Conservation (phyloP, 2,888 invertebrate genomes). For the Pheosia gnoma region DNA sequence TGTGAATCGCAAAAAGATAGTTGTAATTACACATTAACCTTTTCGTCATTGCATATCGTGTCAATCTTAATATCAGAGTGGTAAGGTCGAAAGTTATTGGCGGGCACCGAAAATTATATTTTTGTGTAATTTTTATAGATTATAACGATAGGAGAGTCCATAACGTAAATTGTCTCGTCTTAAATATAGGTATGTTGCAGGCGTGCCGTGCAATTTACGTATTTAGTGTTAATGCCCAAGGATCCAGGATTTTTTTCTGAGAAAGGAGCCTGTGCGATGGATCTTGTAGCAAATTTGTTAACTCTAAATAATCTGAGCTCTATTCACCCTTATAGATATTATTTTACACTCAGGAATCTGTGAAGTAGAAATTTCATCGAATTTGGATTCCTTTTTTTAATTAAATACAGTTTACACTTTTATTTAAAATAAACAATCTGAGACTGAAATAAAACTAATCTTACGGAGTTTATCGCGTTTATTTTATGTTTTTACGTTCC, state of each 20-base stretch:
- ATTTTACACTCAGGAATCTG: too few species aligned
- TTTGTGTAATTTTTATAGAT: constrained; percentile 50
- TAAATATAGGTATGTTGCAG: constrained; percentile 33
- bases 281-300: neutral
- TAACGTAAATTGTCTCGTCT: constrained; percentile 51
- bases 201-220: constrained; percentile 24
- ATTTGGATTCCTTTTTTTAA: too few species aligned
- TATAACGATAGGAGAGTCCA: constrained; percentile 48
- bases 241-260: constrained; percentile 10
- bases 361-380: too few species aligned
- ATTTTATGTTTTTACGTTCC: too few species aligned
- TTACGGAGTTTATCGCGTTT: too few species aligned
- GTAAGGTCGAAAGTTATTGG: constrained; percentile 43
- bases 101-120: constrained; percentile 30
- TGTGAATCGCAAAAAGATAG: constrained; percentile 7
- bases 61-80: constrained; percentile 43
- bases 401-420: too few species aligned
- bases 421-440: too few species aligned
- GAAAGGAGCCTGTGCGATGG: neutral
- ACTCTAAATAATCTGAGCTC: neutral
- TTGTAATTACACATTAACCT: constrained; percentile 25
- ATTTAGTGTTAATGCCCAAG: constrained; percentile 24
- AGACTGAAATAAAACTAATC: too few species aligned
- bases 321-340: too few species aligned
- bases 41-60: constrained; percentile 38